A percentile compares a stretch with the other conserved stretches of the same genome.
Evolutionary conservation across 2,113 vertebrate species (phyloP).

Genomic region (Delphinapterus leucas): DNA sequence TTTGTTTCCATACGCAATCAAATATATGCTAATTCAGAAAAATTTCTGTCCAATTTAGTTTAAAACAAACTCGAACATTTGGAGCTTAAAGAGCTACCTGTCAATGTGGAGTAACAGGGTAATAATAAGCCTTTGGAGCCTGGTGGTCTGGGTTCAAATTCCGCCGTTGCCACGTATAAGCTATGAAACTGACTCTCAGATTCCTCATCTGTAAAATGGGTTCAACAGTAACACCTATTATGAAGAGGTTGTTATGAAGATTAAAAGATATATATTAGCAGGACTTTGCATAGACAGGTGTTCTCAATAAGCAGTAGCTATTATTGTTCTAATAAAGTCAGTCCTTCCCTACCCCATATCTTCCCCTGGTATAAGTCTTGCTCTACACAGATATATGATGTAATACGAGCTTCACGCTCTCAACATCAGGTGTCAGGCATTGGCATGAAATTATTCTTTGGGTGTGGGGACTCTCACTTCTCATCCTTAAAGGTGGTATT

Average conservation of each 20-base stretch:
- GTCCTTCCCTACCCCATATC: not conserved
- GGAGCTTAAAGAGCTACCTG: not conserved
- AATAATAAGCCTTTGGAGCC: not conserved
- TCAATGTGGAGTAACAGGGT: not conserved
- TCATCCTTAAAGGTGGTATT: conserved; percentile 61
- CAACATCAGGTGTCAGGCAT: not conserved
- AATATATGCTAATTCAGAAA: not conserved
- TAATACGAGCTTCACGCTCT: not conserved
- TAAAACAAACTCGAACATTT: not conserved
- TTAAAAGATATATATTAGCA: not conserved
- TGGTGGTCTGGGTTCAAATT: not conserved
- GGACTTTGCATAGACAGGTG: not conserved
- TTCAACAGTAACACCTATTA: not conserved
- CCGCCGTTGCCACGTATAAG: not conserved
- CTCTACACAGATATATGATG: not conserved
- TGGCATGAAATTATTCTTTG: not conserved
- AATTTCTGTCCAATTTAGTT: not conserved
- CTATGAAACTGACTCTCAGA: not conserved
- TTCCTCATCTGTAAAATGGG: not conserved
- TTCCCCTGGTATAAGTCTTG: too few relatives aligned
- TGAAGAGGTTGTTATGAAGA: not conserved
- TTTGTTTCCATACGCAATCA: not conserved
- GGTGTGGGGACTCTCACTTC: conserved; percentile 30
- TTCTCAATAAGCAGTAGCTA: not conserved
- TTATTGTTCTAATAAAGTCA: not conserved